These are phyloP conservation scores for Scaptomyza cyrtandrae DNA, from an alignment of 2,888 invertebrate genomes.

Conservation along the genomic window DNA sequence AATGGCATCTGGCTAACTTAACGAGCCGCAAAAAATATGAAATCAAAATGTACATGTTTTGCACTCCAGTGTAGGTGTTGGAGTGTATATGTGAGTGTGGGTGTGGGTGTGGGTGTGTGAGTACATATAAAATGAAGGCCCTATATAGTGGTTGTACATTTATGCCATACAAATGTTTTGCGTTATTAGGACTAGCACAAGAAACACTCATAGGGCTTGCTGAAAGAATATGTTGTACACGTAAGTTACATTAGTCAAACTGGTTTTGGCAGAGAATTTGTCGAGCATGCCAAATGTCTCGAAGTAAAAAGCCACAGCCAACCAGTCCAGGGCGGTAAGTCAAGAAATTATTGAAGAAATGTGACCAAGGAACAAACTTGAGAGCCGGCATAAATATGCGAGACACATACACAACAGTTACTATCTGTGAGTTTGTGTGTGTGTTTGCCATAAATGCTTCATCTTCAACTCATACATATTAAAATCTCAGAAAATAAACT, in stretches of 20 bases:
- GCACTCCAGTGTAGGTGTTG: conserved; percentile 4
- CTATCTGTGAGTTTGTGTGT: conserved; percentile 35
- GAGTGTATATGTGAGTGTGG: neutral
- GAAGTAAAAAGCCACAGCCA: conserved; percentile 4
- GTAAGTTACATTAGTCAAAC: conserved; percentile 76
- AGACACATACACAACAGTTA: conserved; percentile 56
- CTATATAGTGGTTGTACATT: conserved; percentile 41
- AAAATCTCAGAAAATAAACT: conserved; percentile 78
- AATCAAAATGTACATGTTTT: conserved; percentile 15
- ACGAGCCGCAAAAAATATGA: conserved; percentile 65
- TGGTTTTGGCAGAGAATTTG: conserved; percentile 46
- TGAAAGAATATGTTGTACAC: conserved; percentile 59
- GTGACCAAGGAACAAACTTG: conserved; percentile 22
- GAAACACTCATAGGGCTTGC: conserved; percentile 16
- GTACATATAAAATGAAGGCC: conserved; percentile 51
- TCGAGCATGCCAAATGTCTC: conserved; percentile 57
- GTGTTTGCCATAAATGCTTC: conserved; percentile 68
- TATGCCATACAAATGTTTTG: conserved; percentile 65
- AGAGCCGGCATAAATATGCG: conserved; percentile 65
- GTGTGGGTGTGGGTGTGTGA: conserved; percentile 5
- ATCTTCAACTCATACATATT: conserved; percentile 75
- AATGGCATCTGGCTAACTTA: conserved; percentile 68
- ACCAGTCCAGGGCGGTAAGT: conserved; percentile 27
- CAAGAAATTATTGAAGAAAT: conserved; percentile 46
- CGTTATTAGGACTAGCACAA: conserved; percentile 56